Evolutionary conservation across 1,140 invertebrate species (phyloP), one percentile per base, ranked within the genome.

Genomic region (Rhizoglyphus robini): DNA sequence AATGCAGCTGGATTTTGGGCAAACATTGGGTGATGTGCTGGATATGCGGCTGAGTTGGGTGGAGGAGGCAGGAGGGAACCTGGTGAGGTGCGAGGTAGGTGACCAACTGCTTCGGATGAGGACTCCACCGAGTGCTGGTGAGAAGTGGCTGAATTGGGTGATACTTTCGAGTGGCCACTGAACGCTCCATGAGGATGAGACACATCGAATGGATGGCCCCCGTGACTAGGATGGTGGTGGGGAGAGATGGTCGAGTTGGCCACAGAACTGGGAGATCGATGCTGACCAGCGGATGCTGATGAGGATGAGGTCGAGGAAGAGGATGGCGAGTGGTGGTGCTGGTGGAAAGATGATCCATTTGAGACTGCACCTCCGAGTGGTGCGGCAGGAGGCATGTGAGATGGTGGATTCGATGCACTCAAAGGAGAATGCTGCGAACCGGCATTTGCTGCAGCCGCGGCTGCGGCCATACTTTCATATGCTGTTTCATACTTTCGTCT

Each of bases 1-100:
- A 54, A 54, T 25, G 51, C 51, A 25, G 51, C 23, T 25, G 23
- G 15, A 41, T 41, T 41, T 32, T 54, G 51, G 23, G 8, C 20
- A 32, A 54, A 54, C 51, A 54, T 54, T 32, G 51, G 51, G 20
- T 54, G 51, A 32, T 54, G 51, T 25, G 51, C 23, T 54, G 51
- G 51, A 32, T 54, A 54, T 25, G 23, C 23, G 23, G 51, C 51
- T 18, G 36, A 41, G 8, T 32, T 5, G 8, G 23, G 23, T 20
- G 51, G 8, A 11, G 51, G 51, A 8, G 51, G 23, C 20, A 20
- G 51, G 8, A 20, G 51, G 23, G 20, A 20, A 5, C 8, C 20
- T 15, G 51, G 51, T 23, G 51, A 54, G 8, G 23, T 54, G 8
- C 51, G 23, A 8, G 51, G 51, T 32, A 54, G 23, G 15, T 54